Evolutionary conservation across 2,113 vertebrate species (phyloP).

Genomic region (Ciconia boyciana): DNA sequence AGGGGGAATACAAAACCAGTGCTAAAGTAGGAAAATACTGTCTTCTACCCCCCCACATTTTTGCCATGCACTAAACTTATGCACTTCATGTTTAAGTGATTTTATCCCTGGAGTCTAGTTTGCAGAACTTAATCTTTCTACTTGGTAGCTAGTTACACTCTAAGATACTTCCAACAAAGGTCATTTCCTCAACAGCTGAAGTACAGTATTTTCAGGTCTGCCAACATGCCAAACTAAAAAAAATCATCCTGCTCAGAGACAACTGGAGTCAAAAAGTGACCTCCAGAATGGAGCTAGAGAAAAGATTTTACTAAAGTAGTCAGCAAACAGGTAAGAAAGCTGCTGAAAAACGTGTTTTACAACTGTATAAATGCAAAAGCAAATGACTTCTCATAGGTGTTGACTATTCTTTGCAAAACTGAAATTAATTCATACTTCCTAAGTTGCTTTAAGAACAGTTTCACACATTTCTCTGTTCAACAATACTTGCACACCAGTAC

Average conservation of each 20-base stretch:
- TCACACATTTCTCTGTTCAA: background rate
- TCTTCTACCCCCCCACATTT: background rate
- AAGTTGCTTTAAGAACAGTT: background rate
- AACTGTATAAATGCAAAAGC: background rate
- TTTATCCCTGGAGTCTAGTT: background rate
- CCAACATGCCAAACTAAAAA: background rate
- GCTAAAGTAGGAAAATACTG: background rate
- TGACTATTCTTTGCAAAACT: background rate
- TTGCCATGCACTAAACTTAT: background rate
- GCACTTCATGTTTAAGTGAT: background rate
- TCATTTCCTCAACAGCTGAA: background rate
- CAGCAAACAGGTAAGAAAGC: background rate
- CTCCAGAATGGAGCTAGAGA: background rate
- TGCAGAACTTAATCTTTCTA: background rate
- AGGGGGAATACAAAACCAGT: background rate
- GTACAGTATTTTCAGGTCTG: background rate
- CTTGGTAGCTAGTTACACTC: background rate
- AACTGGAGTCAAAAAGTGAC: background rate
- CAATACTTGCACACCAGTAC: background rate
- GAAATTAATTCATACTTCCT: background rate
- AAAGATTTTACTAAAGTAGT: background rate
- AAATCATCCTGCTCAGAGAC: background rate
- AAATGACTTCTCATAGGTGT: background rate
- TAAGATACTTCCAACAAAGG: background rate
- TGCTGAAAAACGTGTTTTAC: background rate